Conservation (phyloP, 2,888 invertebrate genomes). For the Bellardia pandia region DNA sequence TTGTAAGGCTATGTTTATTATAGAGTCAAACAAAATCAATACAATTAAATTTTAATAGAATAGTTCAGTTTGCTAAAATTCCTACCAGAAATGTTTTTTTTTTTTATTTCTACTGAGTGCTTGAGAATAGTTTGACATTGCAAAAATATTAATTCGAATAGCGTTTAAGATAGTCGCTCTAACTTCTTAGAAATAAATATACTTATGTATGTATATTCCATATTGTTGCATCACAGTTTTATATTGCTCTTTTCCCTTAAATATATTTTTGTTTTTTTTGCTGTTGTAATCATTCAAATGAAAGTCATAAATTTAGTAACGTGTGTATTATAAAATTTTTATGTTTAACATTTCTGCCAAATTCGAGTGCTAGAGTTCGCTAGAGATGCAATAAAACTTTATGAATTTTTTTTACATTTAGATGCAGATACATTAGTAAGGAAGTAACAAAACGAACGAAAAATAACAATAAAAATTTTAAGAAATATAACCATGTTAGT, state of each 20-base stretch:
- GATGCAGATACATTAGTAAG: slow-evolving; percentile 29
- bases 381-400: slow-evolving; percentile 35
- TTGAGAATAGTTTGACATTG: too few species aligned
- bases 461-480: not conserved
- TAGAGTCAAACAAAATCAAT: too few species aligned
- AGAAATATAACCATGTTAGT: not conserved
- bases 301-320: slow-evolving; percentile 80
- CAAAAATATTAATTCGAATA: too few species aligned
- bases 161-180: too few species aligned
- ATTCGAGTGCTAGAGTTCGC: not conserved
- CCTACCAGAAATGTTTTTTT: too few species aligned
- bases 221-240: not conserved
- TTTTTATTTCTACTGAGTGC: too few species aligned
- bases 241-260: not conserved
- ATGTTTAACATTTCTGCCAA: slow-evolving; percentile 75
- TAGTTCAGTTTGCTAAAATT: too few species aligned
- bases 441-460: not conserved
- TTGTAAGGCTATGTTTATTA: too few species aligned
- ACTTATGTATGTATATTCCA: too few species aligned
- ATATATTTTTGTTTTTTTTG: too few species aligned
- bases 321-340: slow-evolving; percentile 80
- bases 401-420: slow-evolving; percentile 16
- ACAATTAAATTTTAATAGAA: too few species aligned
- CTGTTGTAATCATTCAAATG: not conserved
- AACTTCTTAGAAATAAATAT: too few species aligned